Evolutionary conservation across 2,888 invertebrate genomes (phyloP), one percentile per base, ranked within the genome.

Genomic region (Spialia ferax): DNA sequence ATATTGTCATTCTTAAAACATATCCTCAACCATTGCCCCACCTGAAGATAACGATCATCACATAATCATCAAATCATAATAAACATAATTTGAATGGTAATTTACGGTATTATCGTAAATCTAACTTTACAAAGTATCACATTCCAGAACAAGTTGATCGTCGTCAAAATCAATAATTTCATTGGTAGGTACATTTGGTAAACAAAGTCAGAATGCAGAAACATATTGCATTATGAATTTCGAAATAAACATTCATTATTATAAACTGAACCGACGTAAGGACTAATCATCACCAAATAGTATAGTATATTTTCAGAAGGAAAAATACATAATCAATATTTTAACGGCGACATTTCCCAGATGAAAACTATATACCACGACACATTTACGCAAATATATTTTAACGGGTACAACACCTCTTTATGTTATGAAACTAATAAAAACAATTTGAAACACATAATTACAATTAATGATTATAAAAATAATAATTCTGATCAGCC

Each of bases 401-500:
- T 15, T 32, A 22, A 15, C n/a, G n/a, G 48, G 45, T 64, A 69
- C n/a, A 38, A 68, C 64, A 68, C 60, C 54, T 62, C 50, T 56
- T 55, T 64, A 15, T n/a, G 20, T 76, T 75, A 74, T 76, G 75
- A 78, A 77, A 76, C 75, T 71, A 75, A 77, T 76, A 74, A 81
- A 82, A 82, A 76, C 78, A 77, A 77, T 78, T 78, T 77, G 81
- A 66, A 38, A 54, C 45, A 29, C 23, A 15, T 50, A 50, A 50
- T 23, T 50, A 26, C 26, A 59, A 15, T 35, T 18, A 65, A 65
- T 38, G 18, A 23, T 35, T 57, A 50, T 65, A 66, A 86, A 88
- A 88, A 87, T 87, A 87, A 82, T 86, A 88, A 85, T 85, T 87
- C 84, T 70, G 87, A 93, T 93, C 93, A 93, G 93, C 93, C 93